Evolutionary conservation across 2,888 invertebrate genomes (phyloP), one percentile per base, ranked within the genome.

Genomic region (Galerucella nymphaeae): DNA sequence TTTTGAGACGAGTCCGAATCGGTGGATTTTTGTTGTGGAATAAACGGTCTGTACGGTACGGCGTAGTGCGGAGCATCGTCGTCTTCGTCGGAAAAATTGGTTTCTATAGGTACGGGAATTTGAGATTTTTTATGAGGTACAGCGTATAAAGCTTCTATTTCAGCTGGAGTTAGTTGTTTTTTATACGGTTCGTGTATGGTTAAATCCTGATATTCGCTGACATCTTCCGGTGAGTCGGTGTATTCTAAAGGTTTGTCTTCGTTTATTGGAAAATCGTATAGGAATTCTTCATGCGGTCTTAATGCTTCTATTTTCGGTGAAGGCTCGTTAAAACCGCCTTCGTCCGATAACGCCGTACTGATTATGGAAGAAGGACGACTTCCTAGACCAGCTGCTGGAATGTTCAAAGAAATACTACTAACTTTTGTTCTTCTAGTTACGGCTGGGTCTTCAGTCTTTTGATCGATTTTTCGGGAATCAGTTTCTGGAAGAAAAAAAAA

Each of bases 251-350:
- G 81, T 72, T 80, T 79, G 71, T 82, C 83, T 67, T 83, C 83
- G 66, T 82, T 80, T 42, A 76, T 50, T 18, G 76, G 76, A 42
- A 80, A 81, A 72, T 83, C 82, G 75, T 83, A 83, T n/a, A 83
- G 74, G 2, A 82, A 80, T 70, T 84, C 84, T 70, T 83, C 83
- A 76, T 84, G 85, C 9, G 85, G 85, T 70, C 83, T 83, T 50
- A 85, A 77, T 77, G 92, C 92, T 85, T 91, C 91, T 80, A 93
- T 90, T 85, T 91, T 92, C 16, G 92, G 92, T 75, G 90, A 91
- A 30, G 92, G 92, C 85, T 92, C 93, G 86, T 92, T 92, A 87
- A 92, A 92, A 65, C 92, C 92, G 67, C 92, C 80, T 75, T 78
- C 75, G 69, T 76, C 75, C 20, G 81, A 78, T 10, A 85, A 83